Percentiles rank a stretch among this genome's conserved stretches.
phyloP scores from a whole-genome alignment of 1,140 invertebrate species.

The Augochlora pura region DNA sequence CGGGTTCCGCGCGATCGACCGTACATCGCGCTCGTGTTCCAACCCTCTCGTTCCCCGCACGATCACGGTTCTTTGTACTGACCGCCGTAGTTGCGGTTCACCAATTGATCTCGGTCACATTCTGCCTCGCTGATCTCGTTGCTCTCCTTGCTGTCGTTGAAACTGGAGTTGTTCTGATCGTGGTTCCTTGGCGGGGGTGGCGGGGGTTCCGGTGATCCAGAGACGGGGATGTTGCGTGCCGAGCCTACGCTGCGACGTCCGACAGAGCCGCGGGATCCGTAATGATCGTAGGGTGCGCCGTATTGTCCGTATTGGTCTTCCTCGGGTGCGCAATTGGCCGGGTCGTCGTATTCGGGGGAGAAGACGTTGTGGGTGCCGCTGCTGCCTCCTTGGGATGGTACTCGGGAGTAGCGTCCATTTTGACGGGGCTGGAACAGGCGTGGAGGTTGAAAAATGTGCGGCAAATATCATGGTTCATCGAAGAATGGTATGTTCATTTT shows the following conservation, averaged over 20 bases:
- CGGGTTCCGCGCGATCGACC: background rate
- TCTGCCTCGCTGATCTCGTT: slow-evolving; percentile 96
- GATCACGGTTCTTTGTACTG: slow-evolving; percentile 73
- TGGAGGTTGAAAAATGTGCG: background rate
- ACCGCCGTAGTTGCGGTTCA: slow-evolving; percentile 88
- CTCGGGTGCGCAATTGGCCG: slow-evolving; percentile 94
- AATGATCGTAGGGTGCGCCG: slow-evolving; percentile 92
- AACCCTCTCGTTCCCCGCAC: slow-evolving; percentile 25
- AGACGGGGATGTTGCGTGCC: slow-evolving; percentile 84
- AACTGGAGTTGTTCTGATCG: slow-evolving; percentile 87
- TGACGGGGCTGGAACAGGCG: slow-evolving; percentile 83
- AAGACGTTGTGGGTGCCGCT: slow-evolving; percentile 78
- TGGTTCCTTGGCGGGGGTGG: slow-evolving; percentile 89
- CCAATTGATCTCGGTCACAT: slow-evolving; percentile 90
- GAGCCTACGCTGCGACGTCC: slow-evolving; percentile 87
- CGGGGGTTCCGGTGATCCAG: slow-evolving; percentile 89
- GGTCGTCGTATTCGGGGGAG: slow-evolving; percentile 92
- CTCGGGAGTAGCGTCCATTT: slow-evolving; percentile 87
- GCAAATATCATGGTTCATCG: no score
- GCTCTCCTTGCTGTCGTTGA: slow-evolving; percentile 94
- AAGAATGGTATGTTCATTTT: no score
- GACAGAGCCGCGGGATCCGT: slow-evolving; percentile 90
- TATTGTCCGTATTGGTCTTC: slow-evolving; percentile 91
- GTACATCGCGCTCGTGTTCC: background rate
- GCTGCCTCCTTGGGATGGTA: slow-evolving; percentile 77